Conservation (phyloP, 35 echinoderm and acorn worm species). For the Ophiothrix spiculata region DNA sequence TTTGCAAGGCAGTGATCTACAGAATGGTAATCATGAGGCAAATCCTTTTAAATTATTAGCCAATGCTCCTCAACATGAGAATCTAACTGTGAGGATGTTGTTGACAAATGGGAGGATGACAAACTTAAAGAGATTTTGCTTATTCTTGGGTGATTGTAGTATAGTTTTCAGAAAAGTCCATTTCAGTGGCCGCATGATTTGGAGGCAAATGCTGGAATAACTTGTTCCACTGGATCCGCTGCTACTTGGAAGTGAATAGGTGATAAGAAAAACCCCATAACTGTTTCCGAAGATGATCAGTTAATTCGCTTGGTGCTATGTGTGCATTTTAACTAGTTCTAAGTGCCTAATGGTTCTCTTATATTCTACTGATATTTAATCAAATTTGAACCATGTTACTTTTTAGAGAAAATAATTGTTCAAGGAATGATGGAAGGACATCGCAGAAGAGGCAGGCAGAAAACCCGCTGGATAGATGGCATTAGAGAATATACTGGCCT, state of each 20-base stretch:
- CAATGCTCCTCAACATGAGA: constrained; percentile 22
- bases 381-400: neutral
- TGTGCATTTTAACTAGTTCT: neutral
- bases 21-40: constrained; percentile 9
- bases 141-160: neutral
- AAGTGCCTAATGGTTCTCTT: neutral
- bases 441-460: too few relatives aligned
- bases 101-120: neutral
- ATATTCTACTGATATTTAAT: neutral
- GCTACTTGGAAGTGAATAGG: neutral
- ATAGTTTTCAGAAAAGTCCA: constrained; percentile 2
- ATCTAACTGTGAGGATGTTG: constrained; percentile 4
- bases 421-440: too few relatives aligned
- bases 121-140: neutral
- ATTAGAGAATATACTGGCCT: too few relatives aligned
- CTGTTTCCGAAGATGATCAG: neutral
- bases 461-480: too few relatives aligned
- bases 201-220: neutral
- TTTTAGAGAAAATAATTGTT: too few relatives aligned
- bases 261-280: neutral
- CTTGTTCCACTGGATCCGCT: neutral
- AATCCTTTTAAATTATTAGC: neutral
- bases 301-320: neutral
- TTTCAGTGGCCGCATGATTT: neutral
- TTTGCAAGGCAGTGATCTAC: constrained; percentile 14